Base-by-base conservation (phyloP, 2,888 invertebrate genomes). In the Meghimatium bilineatum region DNA sequence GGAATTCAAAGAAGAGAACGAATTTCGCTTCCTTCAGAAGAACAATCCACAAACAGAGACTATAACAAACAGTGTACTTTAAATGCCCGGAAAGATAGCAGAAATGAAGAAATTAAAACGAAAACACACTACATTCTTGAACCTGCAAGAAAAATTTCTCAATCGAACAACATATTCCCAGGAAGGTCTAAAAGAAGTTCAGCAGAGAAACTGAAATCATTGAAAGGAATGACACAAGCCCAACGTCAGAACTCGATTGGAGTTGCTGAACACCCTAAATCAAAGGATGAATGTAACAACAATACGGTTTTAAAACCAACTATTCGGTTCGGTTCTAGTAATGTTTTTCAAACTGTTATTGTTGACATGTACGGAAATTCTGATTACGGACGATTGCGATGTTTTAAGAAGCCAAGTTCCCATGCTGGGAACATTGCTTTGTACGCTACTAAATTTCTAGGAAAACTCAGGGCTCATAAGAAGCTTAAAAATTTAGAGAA, bases 281-380 rank as follows among this genome's bases (percentile, higher is more conserved):
- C 67, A 34, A 89, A 90, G 32, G 83, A 88, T 71, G 90, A 89
- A 71, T 85, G 87, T 26, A 81, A 86, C n/a, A 89, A 88, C 56
- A 66, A 78, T 17, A 87, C 87, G 66, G 49, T 80, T 23, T 85
- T 87, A n/a, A 87, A 87, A 83, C 89, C 89, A 12, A 87, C 86
- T 72, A 88, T 88, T 3, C 88, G 88, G 52, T 91, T 91, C 84
- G 81, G 87, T 14, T 87, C 89, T 26, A 91, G 91, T 83, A 86
- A 85, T 60, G 87, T 86, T 14, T 91, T 90, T 82, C 89, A 90
- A 80, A 85, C 88, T 82, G 90, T 89, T 0, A 90, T 91, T 90
- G 83, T 85, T 14, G 90, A 90, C 38, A 88, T 90, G 84, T 90
- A 87, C 71, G 90, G 90, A 1, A 89, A 89, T 80, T 87, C 88